Percentiles rank a stretch among this genome's conserved stretches.
phyloP scores from a whole-genome alignment of 2,888 invertebrate genomes.

The Pristionchus maxplancki region DNA sequence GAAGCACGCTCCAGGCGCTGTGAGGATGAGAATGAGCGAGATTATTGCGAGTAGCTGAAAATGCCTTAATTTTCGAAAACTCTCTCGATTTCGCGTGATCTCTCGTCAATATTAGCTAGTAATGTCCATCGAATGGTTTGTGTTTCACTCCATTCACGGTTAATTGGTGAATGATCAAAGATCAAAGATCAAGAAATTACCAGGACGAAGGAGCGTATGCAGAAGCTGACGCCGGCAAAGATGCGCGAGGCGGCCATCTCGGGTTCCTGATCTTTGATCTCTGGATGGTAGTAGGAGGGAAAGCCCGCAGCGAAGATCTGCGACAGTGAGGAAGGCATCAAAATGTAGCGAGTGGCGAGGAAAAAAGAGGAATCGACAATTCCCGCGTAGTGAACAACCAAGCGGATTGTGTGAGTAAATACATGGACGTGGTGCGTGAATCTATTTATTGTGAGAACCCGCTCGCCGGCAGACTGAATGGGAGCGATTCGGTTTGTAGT shows the following conservation, averaged over 20 bases:
- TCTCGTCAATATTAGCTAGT: too few species aligned
- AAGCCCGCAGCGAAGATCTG: background rate
- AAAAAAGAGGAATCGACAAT: background rate
- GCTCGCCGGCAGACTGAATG: background rate
- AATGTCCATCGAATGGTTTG: too few species aligned
- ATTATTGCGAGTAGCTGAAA: conserved; percentile 71
- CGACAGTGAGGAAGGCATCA: background rate
- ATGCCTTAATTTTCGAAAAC: too few species aligned
- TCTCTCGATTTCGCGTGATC: too few species aligned
- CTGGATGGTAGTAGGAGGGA: background rate
- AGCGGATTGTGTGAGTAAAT: background rate
- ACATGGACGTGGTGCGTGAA: too few species aligned
- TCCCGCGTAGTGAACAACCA: background rate
- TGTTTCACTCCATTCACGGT: background rate
- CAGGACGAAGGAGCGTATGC: conserved; percentile 71
- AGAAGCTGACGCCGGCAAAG: conserved; percentile 70
- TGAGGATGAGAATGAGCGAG: conserved; percentile 74
- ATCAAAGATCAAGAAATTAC: conserved; percentile 55
- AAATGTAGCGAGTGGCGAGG: background rate
- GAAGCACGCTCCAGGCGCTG: conserved; percentile 77
- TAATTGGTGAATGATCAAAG: conserved; percentile 16
- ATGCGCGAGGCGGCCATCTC: conserved; percentile 66
- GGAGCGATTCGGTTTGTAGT: background rate
- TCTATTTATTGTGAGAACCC: too few species aligned
- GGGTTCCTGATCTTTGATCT: conserved; percentile 23